These are phyloP conservation scores for Cottoperca gobio DNA, from an alignment of 2,797 vertebrate species.

Conservation along the genomic window DNA sequence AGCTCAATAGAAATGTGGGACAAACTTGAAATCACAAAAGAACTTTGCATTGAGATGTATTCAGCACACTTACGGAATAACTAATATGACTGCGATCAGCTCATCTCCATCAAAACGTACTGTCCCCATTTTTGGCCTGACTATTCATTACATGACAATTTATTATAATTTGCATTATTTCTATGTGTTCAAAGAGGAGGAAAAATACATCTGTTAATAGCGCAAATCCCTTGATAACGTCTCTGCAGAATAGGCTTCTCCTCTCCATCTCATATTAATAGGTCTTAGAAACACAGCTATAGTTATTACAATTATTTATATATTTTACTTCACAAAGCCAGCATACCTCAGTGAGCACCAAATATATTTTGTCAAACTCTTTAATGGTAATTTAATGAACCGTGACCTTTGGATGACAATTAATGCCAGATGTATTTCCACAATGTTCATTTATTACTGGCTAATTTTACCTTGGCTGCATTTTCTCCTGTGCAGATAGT, in stretches of 20 bases:
- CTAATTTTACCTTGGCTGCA: conserved; percentile 80
- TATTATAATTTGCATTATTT: conserved; percentile 82
- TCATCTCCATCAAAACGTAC: conserved; percentile 66
- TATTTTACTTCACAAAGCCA: conserved; percentile 81
- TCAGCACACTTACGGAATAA: conserved; percentile 63
- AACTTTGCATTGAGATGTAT: conserved; percentile 72
- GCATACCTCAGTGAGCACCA: conserved; percentile 83
- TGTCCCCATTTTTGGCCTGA: conserved; percentile 62
- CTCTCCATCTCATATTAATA: conserved; percentile 80
- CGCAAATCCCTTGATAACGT: conserved; percentile 74
- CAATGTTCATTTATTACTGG: conserved; percentile 80
- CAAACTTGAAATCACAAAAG: conserved; percentile 80
- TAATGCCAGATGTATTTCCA: conserved; percentile 80
- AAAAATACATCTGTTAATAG: conserved; percentile 84
- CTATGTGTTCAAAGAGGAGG: conserved; percentile 80
- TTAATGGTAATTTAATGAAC: conserved; percentile 86
- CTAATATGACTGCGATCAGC: conserved; percentile 60
- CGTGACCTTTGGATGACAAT: conserved; percentile 81
- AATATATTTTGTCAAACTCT: conserved; percentile 83
- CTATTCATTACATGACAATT: conserved; percentile 81
- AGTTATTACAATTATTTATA: conserved; percentile 84
- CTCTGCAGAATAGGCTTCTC: conserved; percentile 62
- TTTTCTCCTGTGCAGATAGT: conserved; percentile 67
- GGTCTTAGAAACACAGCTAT: conserved; percentile 73
- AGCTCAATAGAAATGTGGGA: conserved; percentile 80